phyloP scores from a whole-genome alignment of 2,113 vertebrate genomes.

The human region GRCh38 chr7:67652501-67653000 shows the following conservation, averaged over 20 bases:
- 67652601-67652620: too few species aligned
- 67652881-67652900: conserved; percentile 75
- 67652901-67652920: conserved; percentile 79
- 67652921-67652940: conserved; percentile 76
- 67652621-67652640: fast-evolving
- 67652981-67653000: conserved; percentile 75
- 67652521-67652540: neutral
- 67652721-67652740: neutral
- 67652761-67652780: conserved; percentile 30
- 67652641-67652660: neutral
- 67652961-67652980: conserved; percentile 76
- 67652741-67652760: conserved; percentile 44
- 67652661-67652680: neutral
- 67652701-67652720: neutral
- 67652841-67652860: conserved; percentile 75
- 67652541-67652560: neutral
- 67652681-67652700: neutral
- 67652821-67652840: conserved; percentile 63
- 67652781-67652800: conserved; percentile 37
- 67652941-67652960: conserved; percentile 71
- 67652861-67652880: conserved; percentile 79
- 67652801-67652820: conserved; percentile 51
- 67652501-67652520: neutral
- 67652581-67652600: neutral
- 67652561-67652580: neutral